Conservation (phyloP, 2,888 invertebrate species). For the Leptinotarsa juncta region DNA sequence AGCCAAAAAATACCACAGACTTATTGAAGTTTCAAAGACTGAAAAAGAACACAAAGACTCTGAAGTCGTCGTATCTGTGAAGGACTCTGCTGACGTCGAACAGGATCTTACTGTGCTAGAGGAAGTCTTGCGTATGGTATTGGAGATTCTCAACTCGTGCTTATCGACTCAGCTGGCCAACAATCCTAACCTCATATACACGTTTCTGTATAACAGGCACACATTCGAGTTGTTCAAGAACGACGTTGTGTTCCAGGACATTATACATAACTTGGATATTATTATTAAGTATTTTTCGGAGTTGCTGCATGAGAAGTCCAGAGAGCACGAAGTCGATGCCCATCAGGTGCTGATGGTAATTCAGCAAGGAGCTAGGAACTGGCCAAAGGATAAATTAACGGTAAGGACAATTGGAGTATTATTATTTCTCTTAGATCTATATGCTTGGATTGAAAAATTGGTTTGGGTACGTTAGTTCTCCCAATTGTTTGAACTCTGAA, state of each 20-base stretch:
- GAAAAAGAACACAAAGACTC: conserved; percentile 47
- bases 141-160: conserved; percentile 97
- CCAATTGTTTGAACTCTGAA: no score
- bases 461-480: no score
- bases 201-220: conserved; percentile 91
- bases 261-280: conserved; percentile 94
- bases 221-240: conserved; percentile 88
- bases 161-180: conserved; percentile 87
- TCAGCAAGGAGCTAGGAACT: conserved; percentile 90
- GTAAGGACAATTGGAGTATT: conserved; percentile 68
- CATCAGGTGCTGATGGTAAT: conserved; percentile 89
- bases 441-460: no score
- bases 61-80: conserved; percentile 51
- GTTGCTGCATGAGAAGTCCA: conserved; percentile 71
- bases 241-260: conserved; percentile 91
- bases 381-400: conserved; percentile 93
- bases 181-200: conserved; percentile 94
- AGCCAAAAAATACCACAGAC: conserved; percentile 84
- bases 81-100: conserved; percentile 66
- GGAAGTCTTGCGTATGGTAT: conserved; percentile 94
- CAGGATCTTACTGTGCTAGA: conserved; percentile 81
- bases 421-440: conserved; percentile 4
- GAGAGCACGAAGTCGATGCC: conserved; percentile 80
- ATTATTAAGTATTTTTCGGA: conserved; percentile 81
- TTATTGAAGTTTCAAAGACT: conserved; percentile 64